These are phyloP conservation scores for Clostera curtula DNA, from an alignment of 2,888 invertebrate species.

Conservation along the genomic window DNA sequence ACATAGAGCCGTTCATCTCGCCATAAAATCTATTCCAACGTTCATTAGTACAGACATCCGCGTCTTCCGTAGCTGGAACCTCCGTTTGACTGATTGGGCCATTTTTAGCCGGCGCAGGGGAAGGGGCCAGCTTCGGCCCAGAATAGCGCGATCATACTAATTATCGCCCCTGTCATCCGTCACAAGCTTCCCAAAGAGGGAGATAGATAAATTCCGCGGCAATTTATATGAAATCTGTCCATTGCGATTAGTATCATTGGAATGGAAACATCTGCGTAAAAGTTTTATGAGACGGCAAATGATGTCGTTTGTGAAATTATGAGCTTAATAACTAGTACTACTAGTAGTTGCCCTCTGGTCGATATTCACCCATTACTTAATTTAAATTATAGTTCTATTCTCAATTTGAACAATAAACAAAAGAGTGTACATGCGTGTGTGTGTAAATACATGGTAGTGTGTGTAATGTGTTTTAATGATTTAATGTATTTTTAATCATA, in stretches of 20 bases:
- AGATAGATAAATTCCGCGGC: conserved; percentile 43
- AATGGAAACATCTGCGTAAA: conserved; percentile 5
- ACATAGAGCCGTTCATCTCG: no score
- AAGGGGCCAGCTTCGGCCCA: conserved; percentile 37
- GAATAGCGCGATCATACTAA: conserved; percentile 64
- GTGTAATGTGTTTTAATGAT: no score
- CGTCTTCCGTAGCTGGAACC: conserved; percentile 26
- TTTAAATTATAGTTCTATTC: no score
- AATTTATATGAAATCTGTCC: conserved; percentile 50
- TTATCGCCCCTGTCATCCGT: conserved; percentile 61
- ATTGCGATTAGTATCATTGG: conserved; percentile 17
- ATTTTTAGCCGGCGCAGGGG: conserved; percentile 55
- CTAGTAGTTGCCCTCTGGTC: no score
- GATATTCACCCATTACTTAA: no score
- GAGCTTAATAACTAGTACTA: no score
- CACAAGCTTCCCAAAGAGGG: conserved; percentile 22
- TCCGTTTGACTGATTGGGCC: conserved; percentile 66
- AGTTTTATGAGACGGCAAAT: neutral
- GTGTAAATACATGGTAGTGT: no score
- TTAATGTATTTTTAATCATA: no score
- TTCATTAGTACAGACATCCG: conserved; percentile 34
- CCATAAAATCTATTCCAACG: conserved; percentile 19
- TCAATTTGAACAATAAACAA: no score
- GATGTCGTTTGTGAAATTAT: neutral
- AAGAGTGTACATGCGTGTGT: no score